phyloP scores from a whole-genome alignment of 2,113 vertebrate genomes.

The Phyllostomus discolor region DNA sequence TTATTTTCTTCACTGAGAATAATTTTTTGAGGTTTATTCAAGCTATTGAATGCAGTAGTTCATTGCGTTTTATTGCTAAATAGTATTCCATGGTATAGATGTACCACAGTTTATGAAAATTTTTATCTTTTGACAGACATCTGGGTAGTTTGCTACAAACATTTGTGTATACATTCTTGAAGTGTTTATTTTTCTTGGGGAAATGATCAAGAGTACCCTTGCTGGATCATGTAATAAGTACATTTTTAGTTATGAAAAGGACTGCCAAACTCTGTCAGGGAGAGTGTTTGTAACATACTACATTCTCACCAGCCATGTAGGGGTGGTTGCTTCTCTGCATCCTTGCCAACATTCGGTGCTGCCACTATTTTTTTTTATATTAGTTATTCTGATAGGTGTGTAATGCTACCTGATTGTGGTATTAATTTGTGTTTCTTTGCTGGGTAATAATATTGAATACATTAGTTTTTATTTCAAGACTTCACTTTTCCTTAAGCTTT shows the following conservation, averaged over 20 bases:
- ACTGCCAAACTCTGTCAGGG: background rate
- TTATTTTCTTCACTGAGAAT: background rate
- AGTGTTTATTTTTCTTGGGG: background rate
- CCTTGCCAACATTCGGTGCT: background rate
- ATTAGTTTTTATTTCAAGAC: no score
- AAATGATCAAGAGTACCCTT: background rate
- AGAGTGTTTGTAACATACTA: background rate
- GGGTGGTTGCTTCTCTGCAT: background rate
- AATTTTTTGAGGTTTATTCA: background rate
- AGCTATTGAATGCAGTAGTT: background rate
- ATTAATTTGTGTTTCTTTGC: no score
- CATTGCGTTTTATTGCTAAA: background rate
- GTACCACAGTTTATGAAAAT: background rate
- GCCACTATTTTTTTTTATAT: background rate
- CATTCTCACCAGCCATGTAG: background rate
- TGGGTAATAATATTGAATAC: background rate
- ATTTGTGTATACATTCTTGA: background rate
- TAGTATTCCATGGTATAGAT: background rate
- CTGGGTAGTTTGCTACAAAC: background rate
- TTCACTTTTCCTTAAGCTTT: no score
- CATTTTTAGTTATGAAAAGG: slow-evolving; percentile 2
- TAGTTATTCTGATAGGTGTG: background rate
- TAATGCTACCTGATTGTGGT: background rate
- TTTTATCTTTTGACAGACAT: background rate
- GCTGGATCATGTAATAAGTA: background rate